Base-by-base conservation (phyloP, 2,113 vertebrate genomes). In the Ranitomeya variabilis region DNA sequence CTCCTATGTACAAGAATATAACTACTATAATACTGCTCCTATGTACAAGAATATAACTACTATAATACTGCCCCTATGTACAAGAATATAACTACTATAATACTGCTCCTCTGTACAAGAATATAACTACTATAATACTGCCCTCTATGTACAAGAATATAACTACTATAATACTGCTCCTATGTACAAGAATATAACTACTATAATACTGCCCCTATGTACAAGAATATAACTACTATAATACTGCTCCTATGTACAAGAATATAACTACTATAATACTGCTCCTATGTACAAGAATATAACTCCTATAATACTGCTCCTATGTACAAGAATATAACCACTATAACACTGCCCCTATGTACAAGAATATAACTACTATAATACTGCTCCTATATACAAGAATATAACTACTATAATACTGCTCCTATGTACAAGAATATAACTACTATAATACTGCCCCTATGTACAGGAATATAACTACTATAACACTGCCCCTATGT, bases 321-420 rank as follows among this genome's bases (percentile, higher is more conserved):
- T 67, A 67, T 67, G 21, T 67, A 67, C 64, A 67, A 73, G 69
- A 73, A 73, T 73, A 73, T 73, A 73, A 73, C 69, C 15, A 73
- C 69, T 73, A 73, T 73, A 73, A 73, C 31, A 73, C 69, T 31
- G 26, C 69, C 15, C 23, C 69, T 73, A 73, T 73, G 14, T 73
- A 73, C 69, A 73, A 73, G 26, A 73, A 73, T 31, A 73, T 31
- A 73, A 73, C 69, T 73, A 73, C 69, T 73, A 73, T 73, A 73
- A 73, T 31, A 73, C 69, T 73, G 69, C 69, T 2, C 69, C 26
- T 37, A 73, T 73, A 5, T 73, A 73, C 69, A 73, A 73, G 69
- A 73, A 62, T 62, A 62, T 19, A 62, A 19, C 60, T 62, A 62
- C 60, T 62, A 31, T 31, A 31, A 31, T 31, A 31, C 26, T 31